Conservation (phyloP, 2,113 vertebrate species). For the Aepyceros melampus region DNA sequence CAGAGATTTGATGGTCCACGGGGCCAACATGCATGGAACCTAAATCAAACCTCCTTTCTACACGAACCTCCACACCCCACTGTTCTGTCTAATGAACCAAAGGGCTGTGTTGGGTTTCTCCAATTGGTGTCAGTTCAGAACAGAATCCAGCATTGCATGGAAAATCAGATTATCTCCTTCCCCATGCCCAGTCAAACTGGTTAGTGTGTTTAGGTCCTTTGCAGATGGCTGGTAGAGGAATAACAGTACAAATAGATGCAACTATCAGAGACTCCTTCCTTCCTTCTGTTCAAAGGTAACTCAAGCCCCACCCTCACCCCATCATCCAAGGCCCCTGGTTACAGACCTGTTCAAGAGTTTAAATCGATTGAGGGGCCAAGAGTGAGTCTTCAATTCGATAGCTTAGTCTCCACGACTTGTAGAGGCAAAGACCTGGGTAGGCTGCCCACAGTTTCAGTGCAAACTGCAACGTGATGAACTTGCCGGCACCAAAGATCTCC, state of each 20-base stretch:
- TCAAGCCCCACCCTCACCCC: not conserved
- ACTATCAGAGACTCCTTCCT: not conserved
- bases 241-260: not conserved
- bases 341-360: not conserved
- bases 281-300: not conserved
- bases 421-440: not conserved
- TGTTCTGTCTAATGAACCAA: not conserved
- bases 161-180: not conserved
- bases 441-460: not conserved
- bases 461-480: not conserved
- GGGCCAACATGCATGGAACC: not conserved
- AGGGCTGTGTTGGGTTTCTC: not conserved
- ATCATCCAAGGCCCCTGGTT: not conserved
- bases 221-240: not conserved
- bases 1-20: not conserved
- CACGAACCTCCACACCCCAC: not conserved
- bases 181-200: not conserved
- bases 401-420: not conserved
- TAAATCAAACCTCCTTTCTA: not conserved
- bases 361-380: not conserved
- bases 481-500: not conserved
- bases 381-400: not conserved
- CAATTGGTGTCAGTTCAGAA: not conserved
- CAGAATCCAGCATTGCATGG: not conserved
- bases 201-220: not conserved